A percentile compares a stretch with the other conserved stretches of the same genome.
Evolutionary conservation across 2,888 invertebrate species (phyloP).

Genomic region (Polietes domitor): DNA sequence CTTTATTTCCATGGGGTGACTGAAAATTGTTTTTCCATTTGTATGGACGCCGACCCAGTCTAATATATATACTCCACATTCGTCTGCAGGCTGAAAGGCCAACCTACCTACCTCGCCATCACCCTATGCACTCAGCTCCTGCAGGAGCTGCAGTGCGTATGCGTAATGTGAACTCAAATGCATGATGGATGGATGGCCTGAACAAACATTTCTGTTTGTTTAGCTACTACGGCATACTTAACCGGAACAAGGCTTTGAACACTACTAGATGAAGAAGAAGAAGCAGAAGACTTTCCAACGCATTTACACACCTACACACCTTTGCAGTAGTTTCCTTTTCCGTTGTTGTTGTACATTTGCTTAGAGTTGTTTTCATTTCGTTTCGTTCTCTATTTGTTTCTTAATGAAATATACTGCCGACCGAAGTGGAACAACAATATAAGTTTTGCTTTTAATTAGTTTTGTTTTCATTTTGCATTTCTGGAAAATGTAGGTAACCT

Average conservation of each 20-base stretch:
- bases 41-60: no score
- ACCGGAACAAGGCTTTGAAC: constrained; percentile 1
- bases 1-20: no score
- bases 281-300: background rate
- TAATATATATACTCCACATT: no score
- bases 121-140: no score
- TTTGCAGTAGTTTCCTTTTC: background rate
- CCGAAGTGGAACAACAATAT: background rate
- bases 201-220: background rate
- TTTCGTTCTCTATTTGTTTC: background rate
- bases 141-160: background rate
- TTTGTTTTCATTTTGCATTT: constrained; percentile 19
- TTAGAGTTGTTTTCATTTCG: background rate
- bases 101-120: no score
- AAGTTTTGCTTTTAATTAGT: constrained; percentile 26
- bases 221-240: background rate
- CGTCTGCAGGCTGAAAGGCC: no score
- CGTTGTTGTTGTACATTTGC: background rate
- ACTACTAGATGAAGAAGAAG: background rate
- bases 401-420: background rate
- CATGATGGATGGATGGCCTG: background rate
- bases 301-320: no score
- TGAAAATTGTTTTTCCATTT: no score
- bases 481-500: constrained; percentile 49
- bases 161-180: background rate